These are phyloP conservation scores for Gallinago paraguaiae DNA, from an alignment of 2,113 vertebrate species.

Conservation along the genomic window DNA sequence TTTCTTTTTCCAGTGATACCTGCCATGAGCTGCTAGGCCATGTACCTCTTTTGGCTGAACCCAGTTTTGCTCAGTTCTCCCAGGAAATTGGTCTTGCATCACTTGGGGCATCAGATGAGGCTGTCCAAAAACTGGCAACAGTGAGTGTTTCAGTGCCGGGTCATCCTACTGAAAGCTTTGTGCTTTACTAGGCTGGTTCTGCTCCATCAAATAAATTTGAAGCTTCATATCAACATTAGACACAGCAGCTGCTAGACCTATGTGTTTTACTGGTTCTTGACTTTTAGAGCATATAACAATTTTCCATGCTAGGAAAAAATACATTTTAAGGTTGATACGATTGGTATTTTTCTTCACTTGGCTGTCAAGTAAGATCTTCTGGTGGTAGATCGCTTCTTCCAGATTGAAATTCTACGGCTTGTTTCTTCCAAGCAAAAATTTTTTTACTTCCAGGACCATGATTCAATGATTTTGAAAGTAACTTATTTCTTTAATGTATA, in stretches of 20 bases:
- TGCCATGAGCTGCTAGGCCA: slow-evolving; percentile 97
- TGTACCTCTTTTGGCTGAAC: slow-evolving; percentile 93
- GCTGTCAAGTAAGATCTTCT: neutral
- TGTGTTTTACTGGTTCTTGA: neutral
- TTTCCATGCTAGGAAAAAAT: neutral
- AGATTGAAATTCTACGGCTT: neutral
- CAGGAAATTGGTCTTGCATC: slow-evolving; percentile 97
- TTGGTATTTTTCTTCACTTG: neutral
- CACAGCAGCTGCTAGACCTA: neutral
- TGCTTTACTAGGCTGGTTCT: neutral
- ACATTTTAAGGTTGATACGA: neutral
- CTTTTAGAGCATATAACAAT: neutral
- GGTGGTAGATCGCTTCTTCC: neutral
- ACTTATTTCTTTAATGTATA: neutral
- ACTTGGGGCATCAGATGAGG: slow-evolving; percentile 94
- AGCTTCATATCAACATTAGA: neutral
- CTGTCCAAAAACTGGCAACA: slow-evolving; percentile 94
- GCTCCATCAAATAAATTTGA: fast-evolving
- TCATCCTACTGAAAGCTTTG: neutral
- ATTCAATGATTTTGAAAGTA: neutral
- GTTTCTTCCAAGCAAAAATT: neutral
- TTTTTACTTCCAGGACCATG: neutral
- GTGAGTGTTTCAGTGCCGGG: slow-evolving; percentile 73
- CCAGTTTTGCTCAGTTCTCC: slow-evolving; percentile 98
- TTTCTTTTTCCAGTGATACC: slow-evolving; percentile 85